Base-by-base conservation (phyloP, 2,888 invertebrate species). In the Frankliniella fusca region DNA sequence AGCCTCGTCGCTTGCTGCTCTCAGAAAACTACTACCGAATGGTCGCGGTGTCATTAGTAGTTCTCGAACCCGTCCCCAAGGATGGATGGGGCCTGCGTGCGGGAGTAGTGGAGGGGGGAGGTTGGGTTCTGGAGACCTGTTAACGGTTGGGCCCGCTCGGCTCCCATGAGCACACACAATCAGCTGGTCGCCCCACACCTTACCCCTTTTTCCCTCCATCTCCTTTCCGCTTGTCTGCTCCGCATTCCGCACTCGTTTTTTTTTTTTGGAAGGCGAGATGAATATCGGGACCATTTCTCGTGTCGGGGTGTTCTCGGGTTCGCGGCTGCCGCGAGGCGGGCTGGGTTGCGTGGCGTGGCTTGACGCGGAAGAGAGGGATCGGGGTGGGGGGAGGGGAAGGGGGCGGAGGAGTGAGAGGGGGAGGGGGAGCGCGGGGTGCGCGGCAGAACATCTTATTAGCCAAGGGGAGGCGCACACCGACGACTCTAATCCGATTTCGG, bases 41-140 rank as follows among this genome's bases (percentile, higher is more conserved):
- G 70, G 70, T 76, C 27, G 70, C 70, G 70, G 70, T 76, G 70
- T 76, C 27, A 76, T 76, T 76, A 76, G 70, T 76, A 76, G 70
- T 76, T 76, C 70, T 76, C 70, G 70, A 76, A 76, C 70, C 70
- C 70, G 70, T 76, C 70, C 70, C 70, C 70, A 23, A 76, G 23
- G 70, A 76, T 76, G 70, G 70, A 76, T 76, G 70, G 70, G 54
- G 54, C 54, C 54, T 20, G 54, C 27, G 70, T 61, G 18, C 70
- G 27, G 70, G 70, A 27, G 27, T 23, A 12, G 10, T 11, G 70
- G 8, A 10, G 12, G 27, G 70, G 70, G 54, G 54, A 12, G 54
- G 54, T 15, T 5, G 54, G 54, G 15, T n/a, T n/a, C n/a, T n/a
- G n/a, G 54, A 5, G 5, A 38, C 38, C 38, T 38, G 38, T 38